Percentiles rank a stretch among this genome's conserved stretches.
Evolutionary conservation across 92 coral and sea anemone species (phyloP).

Genomic region (Diadumene lineata): DNA sequence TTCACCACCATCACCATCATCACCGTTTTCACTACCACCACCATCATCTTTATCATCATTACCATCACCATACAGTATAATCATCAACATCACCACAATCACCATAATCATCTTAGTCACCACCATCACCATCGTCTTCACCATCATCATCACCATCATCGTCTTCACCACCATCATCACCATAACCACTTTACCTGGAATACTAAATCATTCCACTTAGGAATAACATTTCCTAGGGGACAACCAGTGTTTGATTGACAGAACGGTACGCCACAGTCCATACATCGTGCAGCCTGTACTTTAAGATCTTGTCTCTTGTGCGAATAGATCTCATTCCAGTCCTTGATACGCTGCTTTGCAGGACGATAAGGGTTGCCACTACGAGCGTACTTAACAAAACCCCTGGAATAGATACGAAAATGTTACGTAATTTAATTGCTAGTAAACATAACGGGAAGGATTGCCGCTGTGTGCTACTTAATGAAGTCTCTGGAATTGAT

Average conservation of each 20-base stretch:
- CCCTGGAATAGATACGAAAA: conserved; percentile 42
- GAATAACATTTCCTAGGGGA: conserved; percentile 94
- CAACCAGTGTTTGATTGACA: conserved; percentile 97
- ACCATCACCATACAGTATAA: no score
- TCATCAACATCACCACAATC: not conserved
- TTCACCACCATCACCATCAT: not conserved
- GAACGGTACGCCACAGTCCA: conserved; percentile 99
- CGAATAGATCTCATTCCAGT: conserved; percentile 93
- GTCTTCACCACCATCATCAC: not conserved
- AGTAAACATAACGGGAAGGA: no score
- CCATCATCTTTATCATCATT: not conserved
- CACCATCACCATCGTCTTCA: not conserved
- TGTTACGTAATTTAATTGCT: not conserved
- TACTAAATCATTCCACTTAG: conserved; percentile 97
- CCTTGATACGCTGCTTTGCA: conserved; percentile 85
- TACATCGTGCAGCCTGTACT: conserved; percentile 96
- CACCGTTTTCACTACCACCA: not conserved
- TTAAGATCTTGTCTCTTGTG: conserved; percentile 78
- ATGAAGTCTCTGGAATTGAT: not conserved
- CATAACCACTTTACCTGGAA: conserved; percentile 61
- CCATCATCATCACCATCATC: not conserved
- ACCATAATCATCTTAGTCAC: conserved; percentile 8
- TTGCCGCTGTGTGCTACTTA: no score
- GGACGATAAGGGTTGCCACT: conserved; percentile 87
- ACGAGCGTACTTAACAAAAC: conserved; percentile 90